Base-by-base conservation (phyloP, 2,888 invertebrate species). In the Eupithecia tripunctaria region DNA sequence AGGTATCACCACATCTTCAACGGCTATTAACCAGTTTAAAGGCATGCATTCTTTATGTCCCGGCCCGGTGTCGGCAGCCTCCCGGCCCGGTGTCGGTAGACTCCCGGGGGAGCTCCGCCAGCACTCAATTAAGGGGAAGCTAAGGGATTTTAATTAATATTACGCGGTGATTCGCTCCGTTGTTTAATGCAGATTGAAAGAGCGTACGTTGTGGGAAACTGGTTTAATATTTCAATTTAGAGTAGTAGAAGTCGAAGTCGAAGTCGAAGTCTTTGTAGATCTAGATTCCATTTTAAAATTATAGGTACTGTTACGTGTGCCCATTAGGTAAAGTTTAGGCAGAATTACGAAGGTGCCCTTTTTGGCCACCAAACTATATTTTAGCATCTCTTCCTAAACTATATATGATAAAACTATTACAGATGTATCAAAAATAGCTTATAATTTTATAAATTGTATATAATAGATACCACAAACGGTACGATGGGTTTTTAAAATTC, bases 61-160 rank as follows among this genome's bases (percentile, higher is more conserved):
- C 43, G 74, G 79, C 81, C 83, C 88, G 84, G 89, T 90, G 92
- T 89, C 89, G 84, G 85, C 82, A 81, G 75, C 76, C 75, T 86
- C 91, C 4, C 41, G 74, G 79, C 81, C 83, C 88, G 84, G 89
- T 90, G 92, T 89, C 89, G 84, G 85, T 82, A 81, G 75, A 76
- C 75, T 86, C 91, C 87, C 90, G 21, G 51, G 89, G 89, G 92
- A 88, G 79, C 88, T 87, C 10, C 86, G 89, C 90, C 86, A 89
- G 86, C 91, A 91, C 92, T 93, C 93, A 91, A 94, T 94, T 92
- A 93, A 86, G 86, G 90, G 89, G 88, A 89, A 89, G 86, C 68
- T 81, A 82, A 87, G 88, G 86, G 89, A 89, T 93, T 93, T 91
- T 91, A 92, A 93, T 94, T 91, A 94, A 89, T 86, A 88, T 86